These are phyloP conservation scores for Helogale parvula DNA, from an alignment of 2,113 vertebrate genomes.

Conservation along the genomic window DNA sequence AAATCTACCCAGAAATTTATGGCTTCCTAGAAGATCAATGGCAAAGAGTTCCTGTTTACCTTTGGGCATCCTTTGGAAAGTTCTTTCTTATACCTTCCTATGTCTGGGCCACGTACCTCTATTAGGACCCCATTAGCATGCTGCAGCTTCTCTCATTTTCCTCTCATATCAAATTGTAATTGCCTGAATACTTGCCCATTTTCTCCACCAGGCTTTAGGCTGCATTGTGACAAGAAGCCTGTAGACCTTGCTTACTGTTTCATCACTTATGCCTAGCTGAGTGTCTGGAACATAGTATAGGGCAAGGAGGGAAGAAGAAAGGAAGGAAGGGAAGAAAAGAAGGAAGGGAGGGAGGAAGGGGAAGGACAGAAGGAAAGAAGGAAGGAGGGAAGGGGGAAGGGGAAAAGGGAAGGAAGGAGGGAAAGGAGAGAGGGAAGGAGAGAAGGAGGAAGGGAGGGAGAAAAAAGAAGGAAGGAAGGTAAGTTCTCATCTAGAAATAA, in stretches of 20 bases:
- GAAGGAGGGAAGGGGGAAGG: not conserved
- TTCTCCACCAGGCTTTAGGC: not conserved
- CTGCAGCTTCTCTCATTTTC: not conserved
- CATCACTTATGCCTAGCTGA: not conserved
- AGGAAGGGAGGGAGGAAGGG: fast-evolving
- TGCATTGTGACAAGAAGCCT: not conserved
- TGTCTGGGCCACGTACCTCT: not conserved
- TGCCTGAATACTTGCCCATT: not conserved
- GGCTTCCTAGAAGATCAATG: not conserved
- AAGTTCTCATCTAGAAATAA: not conserved
- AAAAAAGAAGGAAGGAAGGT: not conserved
- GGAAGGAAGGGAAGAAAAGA: not conserved
- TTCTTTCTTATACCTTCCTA: not conserved
- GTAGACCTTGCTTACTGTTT: not conserved
- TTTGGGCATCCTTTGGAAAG: not conserved
- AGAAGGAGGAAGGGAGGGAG: no score
- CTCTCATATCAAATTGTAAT: not conserved
- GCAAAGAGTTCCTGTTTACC: not conserved
- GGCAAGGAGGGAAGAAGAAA: fast-evolving
- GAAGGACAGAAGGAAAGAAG: not conserved
- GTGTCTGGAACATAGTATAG: not conserved
- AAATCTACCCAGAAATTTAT: not conserved
- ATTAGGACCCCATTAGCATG: not conserved
- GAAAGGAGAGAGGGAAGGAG: no score
- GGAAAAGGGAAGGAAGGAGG: not conserved